Conservation (phyloP, 2,888 invertebrate genomes). For the Athetis lepigone region DNA sequence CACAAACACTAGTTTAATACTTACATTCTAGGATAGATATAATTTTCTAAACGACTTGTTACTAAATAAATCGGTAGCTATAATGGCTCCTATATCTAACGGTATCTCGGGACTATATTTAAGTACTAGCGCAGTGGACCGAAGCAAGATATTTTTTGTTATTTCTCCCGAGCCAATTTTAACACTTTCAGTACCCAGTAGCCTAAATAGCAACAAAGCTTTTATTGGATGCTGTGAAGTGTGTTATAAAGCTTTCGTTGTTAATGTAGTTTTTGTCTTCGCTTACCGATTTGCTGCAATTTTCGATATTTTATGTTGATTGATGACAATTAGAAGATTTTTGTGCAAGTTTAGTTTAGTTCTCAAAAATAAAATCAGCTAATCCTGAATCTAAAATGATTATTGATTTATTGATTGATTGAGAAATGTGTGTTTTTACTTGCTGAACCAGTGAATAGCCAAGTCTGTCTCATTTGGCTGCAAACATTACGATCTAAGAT, state of each 20-base stretch:
- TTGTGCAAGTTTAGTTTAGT: background rate
- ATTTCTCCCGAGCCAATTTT: conserved; percentile 55
- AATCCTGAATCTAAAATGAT: background rate
- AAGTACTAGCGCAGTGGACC: conserved; percentile 73
- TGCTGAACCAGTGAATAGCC: conserved; percentile 4
- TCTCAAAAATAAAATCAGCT: background rate
- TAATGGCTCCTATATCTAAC: conserved; percentile 72
- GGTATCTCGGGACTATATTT: conserved; percentile 77
- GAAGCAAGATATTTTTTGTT: conserved; percentile 67
- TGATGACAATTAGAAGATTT: background rate
- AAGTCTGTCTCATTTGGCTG: background rate
- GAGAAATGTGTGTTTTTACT: conserved; percentile 1
- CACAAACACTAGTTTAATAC: background rate
- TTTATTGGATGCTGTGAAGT: conserved; percentile 18
- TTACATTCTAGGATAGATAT: background rate
- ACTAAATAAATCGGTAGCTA: conserved; percentile 59
- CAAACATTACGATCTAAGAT: conserved; percentile 8
- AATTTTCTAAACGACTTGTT: background rate
- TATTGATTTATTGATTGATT: conserved; percentile 4
- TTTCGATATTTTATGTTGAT: background rate
- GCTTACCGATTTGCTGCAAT: background rate
- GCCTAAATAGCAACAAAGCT: conserved; percentile 51
- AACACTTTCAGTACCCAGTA: conserved; percentile 53
- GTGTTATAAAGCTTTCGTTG: background rate
- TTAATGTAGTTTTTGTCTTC: background rate